Conservation (phyloP, 2,797 vertebrate genomes). For the Pipistrellus pipistrellus region DNA sequence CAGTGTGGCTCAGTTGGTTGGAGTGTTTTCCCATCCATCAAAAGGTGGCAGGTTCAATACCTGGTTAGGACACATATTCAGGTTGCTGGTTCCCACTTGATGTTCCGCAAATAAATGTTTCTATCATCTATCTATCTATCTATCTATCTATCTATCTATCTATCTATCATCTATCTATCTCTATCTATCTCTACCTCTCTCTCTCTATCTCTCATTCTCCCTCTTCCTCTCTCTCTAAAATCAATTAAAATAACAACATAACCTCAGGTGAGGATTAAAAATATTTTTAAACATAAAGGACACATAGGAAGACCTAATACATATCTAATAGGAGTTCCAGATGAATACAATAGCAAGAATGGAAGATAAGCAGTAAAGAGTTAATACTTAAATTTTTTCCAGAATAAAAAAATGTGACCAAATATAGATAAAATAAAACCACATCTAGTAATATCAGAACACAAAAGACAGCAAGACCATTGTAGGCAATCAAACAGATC, state of each 20-base stretch:
- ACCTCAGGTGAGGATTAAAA: not conserved
- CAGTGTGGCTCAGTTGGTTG: not conserved
- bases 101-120: not conserved
- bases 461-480: not conserved
- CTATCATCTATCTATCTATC: not conserved
- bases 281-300: not conserved
- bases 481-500: not conserved
- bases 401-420: slow-evolving; percentile 1
- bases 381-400: not conserved
- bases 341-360: not conserved
- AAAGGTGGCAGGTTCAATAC: not conserved
- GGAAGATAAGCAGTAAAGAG: not conserved
- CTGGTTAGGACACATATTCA: not conserved
- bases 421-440: slow-evolving; percentile 28
- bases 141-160: not conserved
- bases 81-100: not conserved
- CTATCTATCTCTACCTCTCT: no score
- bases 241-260: not conserved
- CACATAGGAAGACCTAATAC: not conserved
- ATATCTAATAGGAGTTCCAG: not conserved
- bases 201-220: not conserved
- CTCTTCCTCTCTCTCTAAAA: not conserved
- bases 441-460: not conserved
- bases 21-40: not conserved
- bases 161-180: no score